Conservation (phyloP, 2,797 vertebrate genomes). For the Eidolon dupreanum region DNA sequence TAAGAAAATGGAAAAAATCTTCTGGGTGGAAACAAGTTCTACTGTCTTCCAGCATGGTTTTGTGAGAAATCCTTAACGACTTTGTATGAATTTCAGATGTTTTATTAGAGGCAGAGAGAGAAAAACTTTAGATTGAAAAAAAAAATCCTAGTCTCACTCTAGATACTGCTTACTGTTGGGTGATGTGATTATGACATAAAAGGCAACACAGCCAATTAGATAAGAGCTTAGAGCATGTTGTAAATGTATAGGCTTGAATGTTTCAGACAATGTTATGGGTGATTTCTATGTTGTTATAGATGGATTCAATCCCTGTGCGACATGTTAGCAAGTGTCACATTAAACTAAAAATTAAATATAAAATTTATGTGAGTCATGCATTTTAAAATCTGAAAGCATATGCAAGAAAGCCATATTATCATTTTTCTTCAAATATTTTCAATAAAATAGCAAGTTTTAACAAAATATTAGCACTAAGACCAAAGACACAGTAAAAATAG, state of each 20-base stretch:
- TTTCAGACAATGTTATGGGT: conserved; percentile 22
- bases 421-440: not conserved
- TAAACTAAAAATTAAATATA: conserved; percentile 5
- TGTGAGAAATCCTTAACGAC: conserved; percentile 55
- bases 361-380: not conserved
- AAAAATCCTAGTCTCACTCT: conserved; percentile 45
- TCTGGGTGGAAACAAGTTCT: conserved; percentile 52
- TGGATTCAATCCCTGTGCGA: not conserved
- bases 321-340: not conserved
- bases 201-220: conserved; percentile 58
- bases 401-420: not conserved
- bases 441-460: not conserved
- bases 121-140: conserved; percentile 59
- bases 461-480: not conserved
- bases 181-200: conserved; percentile 78
- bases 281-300: not conserved
- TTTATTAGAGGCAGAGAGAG: conserved; percentile 59
- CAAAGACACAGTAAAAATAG: not conserved
- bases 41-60: conserved; percentile 56
- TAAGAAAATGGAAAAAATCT: conserved; percentile 12
- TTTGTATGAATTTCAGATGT: conserved; percentile 58
- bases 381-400: not conserved
- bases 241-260: not conserved
- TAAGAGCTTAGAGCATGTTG: conserved; percentile 15
- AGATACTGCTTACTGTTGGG: conserved; percentile 43